Evolutionary conservation across 2,113 vertebrate species (phyloP), one percentile per base, ranked within the genome.

Genomic region (Ophthalmolycus amberensis): DNA sequence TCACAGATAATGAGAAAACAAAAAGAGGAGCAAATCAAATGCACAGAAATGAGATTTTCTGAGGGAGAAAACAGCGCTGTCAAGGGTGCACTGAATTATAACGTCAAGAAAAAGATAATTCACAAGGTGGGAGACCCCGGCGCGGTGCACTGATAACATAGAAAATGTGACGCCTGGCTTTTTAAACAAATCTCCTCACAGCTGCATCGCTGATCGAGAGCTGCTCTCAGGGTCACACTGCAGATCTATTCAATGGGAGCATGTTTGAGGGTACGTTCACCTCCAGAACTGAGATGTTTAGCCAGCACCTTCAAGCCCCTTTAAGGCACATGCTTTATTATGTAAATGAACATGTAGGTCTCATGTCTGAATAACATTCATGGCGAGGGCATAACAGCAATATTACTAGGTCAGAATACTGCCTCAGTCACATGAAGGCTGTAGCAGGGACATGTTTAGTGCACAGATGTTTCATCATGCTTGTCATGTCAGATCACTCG

Each of bases 1-100:
- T 77, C 71, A 69, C 44, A 88, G 89, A 92, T 94, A 92, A 94
- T 93, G 89, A 89, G 85, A 94, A 93, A 90, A 91, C 89, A 91
- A 92, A 92, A 85, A 80, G 81, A 58, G 65, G 75, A 90, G 76
- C 82, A 93, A 92, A 91, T 91, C 89, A 92, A 80, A 88, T 76
- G 46, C 68, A 76, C 34, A 70, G 74, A 82, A 83, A 87, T 84
- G 78, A 44, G 76, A 85, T 92, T 93, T 85, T 87, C 80, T 80
- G 77, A 72, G 44, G 46, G 69, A 75, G 82, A 88, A 88, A 90
- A 88, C 83, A 71, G 79, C 38, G 59, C 64, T 75, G 65, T 87
- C 69, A 78, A 74, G 78, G 85, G 90, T 88, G 91, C 38, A 4
- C 65, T 88, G 90, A 94, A 93, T 93, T 84, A 83, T 85, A 87